phyloP scores from a whole-genome alignment of 2,113 vertebrate species.

The Nicator chloris region DNA sequence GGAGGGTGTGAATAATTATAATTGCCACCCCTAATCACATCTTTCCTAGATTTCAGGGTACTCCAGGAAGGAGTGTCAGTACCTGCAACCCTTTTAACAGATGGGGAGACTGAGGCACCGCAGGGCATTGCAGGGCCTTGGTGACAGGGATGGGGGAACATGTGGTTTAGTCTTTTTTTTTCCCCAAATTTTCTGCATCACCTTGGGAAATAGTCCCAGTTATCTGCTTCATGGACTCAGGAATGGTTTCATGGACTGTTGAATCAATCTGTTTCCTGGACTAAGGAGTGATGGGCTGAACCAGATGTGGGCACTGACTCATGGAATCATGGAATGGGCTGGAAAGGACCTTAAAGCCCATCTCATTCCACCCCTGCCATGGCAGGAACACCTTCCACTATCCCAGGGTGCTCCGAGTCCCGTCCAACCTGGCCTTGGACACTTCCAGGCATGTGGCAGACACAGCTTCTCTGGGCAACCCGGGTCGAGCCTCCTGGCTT shows the following conservation, averaged over 20 bases:
- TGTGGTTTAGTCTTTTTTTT: neutral
- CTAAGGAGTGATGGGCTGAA: neutral
- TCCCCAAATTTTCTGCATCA: neutral
- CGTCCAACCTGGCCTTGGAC: rapidly evolving
- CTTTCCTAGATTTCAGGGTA: neutral
- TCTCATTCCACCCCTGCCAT: rapidly evolving
- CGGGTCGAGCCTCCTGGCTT: rapidly evolving
- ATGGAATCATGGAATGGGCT: neutral
- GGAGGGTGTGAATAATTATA: neutral
- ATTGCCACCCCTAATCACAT: rapidly evolving
- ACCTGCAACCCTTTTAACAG: neutral
- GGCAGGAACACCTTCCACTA: neutral
- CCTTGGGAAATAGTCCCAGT: neutral
- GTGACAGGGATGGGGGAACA: rapidly evolving
- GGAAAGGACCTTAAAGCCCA: neutral
- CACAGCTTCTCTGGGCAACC: neutral
- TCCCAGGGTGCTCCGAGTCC: rapidly evolving
- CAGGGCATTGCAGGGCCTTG: neutral
- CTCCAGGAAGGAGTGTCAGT: neutral
- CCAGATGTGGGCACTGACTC: neutral
- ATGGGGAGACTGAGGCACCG: neutral
- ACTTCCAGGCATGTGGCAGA: neutral
- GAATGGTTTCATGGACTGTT: neutral
- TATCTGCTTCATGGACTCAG: neutral
- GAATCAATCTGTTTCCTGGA: neutral